phyloP scores from a whole-genome alignment of 2,113 vertebrate species.

The Vulpes ferrilata region DNA sequence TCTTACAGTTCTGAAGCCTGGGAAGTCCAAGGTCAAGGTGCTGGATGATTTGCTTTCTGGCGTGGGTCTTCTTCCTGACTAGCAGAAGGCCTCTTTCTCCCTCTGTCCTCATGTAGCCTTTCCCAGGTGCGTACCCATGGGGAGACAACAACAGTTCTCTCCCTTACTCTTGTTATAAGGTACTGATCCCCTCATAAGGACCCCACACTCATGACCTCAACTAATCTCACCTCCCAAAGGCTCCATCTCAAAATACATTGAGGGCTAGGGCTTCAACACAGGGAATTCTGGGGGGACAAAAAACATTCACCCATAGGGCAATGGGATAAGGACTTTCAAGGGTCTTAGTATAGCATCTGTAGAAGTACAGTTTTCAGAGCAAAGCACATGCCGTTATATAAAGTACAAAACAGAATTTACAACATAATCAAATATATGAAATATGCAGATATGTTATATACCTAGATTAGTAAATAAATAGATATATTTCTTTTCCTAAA shows the following conservation, averaged over 20 bases:
- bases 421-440: neutral
- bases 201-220: neutral
- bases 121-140: neutral
- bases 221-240: neutral
- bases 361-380: neutral
- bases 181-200: neutral
- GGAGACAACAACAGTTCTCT: neutral
- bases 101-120: neutral
- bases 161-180: neutral
- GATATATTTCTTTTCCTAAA: neutral
- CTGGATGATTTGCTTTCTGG: neutral
- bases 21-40: neutral
- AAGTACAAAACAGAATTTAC: neutral
- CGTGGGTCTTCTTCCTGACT: neutral
- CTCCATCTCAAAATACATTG: neutral
- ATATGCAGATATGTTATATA: neutral
- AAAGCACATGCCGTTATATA: neutral
- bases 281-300: neutral
- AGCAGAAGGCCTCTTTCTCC: neutral
- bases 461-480: neutral
- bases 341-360: neutral
- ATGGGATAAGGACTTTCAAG: neutral
- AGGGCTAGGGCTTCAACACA: neutral
- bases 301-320: neutral
- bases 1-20: neutral